Evolutionary conservation across 2,888 invertebrate genomes (phyloP).

Genomic region (Parnassius apollo): DNA sequence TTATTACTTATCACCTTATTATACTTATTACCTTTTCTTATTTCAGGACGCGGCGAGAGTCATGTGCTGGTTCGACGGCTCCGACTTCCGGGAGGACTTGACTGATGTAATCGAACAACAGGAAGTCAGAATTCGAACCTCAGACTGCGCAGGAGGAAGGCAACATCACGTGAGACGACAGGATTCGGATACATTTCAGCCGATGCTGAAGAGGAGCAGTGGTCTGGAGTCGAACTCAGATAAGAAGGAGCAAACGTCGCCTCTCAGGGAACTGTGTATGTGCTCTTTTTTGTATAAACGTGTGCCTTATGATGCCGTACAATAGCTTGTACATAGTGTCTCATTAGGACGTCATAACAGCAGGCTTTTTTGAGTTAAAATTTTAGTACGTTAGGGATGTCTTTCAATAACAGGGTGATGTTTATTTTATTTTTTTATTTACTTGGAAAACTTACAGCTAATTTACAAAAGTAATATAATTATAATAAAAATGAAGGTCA

Average conservation of each 20-base stretch:
- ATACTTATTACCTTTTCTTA: neutral
- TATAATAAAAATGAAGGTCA: no score
- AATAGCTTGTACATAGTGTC: no score
- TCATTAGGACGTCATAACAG: no score
- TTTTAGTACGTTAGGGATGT: no score
- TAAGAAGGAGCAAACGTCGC: slow-evolving; percentile 39
- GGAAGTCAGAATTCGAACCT: slow-evolving; percentile 69
- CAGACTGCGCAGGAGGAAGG: slow-evolving; percentile 56
- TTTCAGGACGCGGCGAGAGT: slow-evolving; percentile 71
- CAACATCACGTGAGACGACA: slow-evolving; percentile 53
- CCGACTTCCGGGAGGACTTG: slow-evolving; percentile 70
- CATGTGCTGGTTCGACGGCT: slow-evolving; percentile 77
- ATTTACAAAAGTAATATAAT: no score
- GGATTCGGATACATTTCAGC: slow-evolving; percentile 68
- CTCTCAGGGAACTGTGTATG: slow-evolving; percentile 66
- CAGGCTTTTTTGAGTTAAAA: no score
- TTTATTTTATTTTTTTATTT: no score
- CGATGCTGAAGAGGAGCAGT: slow-evolving; percentile 59
- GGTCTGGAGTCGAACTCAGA: slow-evolving; percentile 65
- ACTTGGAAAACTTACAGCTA: no score
- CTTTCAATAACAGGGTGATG: neutral
- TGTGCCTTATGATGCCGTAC: no score
- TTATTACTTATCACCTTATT: no score
- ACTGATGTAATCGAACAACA: slow-evolving; percentile 76
- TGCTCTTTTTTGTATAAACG: slow-evolving; percentile 22